A percentile compares a stretch with the other conserved stretches of the same genome.
Evolutionary conservation across 2,113 vertebrate genomes (phyloP).

Genomic region (Lepidothrix coronata): DNA sequence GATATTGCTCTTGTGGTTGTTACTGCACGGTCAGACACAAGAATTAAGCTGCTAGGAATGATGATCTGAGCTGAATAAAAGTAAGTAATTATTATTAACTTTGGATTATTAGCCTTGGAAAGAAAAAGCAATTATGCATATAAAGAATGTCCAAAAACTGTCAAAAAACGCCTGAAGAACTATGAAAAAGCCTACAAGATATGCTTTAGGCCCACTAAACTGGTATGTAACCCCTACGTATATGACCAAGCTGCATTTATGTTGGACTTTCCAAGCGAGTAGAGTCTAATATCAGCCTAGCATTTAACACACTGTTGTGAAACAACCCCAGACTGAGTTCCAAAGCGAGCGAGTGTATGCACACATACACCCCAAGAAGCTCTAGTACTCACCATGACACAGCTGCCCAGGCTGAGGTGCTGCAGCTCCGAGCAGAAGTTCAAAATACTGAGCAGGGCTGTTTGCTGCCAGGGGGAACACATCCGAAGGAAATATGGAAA

Average conservation of each 20-base stretch:
- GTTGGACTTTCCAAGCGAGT: not conserved
- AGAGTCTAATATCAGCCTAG: not conserved
- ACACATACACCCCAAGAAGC: accelerated
- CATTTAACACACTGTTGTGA: not conserved
- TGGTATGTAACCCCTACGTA: not conserved
- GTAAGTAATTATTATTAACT: not conserved
- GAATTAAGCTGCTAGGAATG: not conserved
- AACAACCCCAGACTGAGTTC: not conserved
- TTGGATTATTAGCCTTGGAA: not conserved
- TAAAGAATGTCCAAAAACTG: not conserved
- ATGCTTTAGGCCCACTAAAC: not conserved
- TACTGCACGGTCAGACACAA: not conserved
- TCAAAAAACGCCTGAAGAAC: not conserved
- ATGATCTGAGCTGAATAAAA: not conserved
- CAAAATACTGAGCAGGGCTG: constrained; percentile 92
- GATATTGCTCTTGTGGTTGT: not conserved
- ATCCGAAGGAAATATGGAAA: constrained; percentile 69
- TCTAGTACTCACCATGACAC: constrained; percentile 87
- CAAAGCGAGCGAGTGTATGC: accelerated
- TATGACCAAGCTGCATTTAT: not conserved
- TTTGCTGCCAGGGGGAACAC: constrained; percentile 86
- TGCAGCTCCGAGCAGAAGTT: constrained; percentile 94
- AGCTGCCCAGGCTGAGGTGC: constrained; percentile 95
- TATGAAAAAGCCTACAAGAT: not conserved
- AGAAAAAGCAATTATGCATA: not conserved